phyloP scores from a whole-genome alignment of 2,888 invertebrate genomes.

The Drosophila ochracea region DNA sequence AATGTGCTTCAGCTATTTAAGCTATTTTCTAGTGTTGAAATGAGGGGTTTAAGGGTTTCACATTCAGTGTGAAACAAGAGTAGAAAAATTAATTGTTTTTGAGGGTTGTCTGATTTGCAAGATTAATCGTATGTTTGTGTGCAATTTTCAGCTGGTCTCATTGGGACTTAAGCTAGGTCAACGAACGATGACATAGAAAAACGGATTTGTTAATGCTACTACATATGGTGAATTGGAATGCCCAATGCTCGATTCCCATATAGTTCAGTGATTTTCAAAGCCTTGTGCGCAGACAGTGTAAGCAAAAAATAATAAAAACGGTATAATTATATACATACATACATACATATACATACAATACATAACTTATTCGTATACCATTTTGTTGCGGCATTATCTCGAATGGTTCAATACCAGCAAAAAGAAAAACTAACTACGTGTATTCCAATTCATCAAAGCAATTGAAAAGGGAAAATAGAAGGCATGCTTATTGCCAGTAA shows the following conservation, averaged over 20 bases:
- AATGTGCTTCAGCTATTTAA: neutral
- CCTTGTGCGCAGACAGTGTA: conserved; percentile 33
- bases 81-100: neutral
- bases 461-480: conserved; percentile 65
- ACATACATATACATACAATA: conserved; percentile 26
- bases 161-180: conserved; percentile 24
- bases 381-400: conserved; percentile 62
- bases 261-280: conserved; percentile 21
- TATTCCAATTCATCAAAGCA: conserved; percentile 80
- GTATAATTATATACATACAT: conserved; percentile 33
- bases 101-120: neutral
- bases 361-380: conserved; percentile 30
- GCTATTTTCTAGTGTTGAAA: neutral
- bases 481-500: conserved; percentile 51
- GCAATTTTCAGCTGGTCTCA: conserved; percentile 23
- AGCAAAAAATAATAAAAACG: conserved; percentile 18
- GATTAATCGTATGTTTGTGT: conserved; percentile 2
- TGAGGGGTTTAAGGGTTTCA: too few species aligned
- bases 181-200: conserved; percentile 25
- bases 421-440: conserved; percentile 66
- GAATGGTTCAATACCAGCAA: conserved; percentile 38
- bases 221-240: conserved; percentile 19
- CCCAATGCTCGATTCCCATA: conserved; percentile 11
- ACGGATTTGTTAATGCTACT: conserved; percentile 28
- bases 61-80: neutral